Evolutionary conservation across 2,113 vertebrate genomes (phyloP).

Genomic region (Cyanoderma ruficeps): DNA sequence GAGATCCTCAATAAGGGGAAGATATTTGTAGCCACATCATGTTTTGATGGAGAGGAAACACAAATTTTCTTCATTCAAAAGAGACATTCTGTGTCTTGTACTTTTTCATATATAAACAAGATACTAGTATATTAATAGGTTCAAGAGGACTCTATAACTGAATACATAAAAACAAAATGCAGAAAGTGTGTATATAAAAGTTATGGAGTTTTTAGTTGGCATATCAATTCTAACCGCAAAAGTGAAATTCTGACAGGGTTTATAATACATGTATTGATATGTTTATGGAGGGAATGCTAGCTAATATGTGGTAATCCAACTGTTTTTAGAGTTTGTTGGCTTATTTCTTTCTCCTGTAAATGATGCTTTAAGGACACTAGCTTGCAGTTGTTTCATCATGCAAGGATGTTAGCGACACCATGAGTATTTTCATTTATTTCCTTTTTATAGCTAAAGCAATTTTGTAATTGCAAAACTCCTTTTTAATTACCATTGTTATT

Average conservation of each 20-base stretch:
- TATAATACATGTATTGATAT: background rate
- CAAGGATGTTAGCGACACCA: background rate
- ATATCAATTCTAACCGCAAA: background rate
- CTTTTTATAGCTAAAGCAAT: background rate
- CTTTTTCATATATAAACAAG: background rate
- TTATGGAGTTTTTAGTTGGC: background rate
- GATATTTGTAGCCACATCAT: background rate
- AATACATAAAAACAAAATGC: background rate
- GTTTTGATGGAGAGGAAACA: background rate
- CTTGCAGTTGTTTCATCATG: background rate
- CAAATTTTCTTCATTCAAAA: background rate
- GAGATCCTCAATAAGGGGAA: background rate
- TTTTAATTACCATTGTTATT: conserved; percentile 24
- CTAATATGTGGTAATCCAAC: background rate
- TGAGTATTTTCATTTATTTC: background rate
- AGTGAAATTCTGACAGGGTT: background rate
- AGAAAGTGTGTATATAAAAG: background rate
- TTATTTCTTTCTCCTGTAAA: background rate
- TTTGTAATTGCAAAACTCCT: conserved; percentile 25
- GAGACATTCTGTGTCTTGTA: background rate
- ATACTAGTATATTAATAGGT: background rate
- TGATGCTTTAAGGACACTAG: background rate
- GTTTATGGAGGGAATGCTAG: background rate
- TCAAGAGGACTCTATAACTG: background rate
- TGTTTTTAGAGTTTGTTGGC: background rate